Evolutionary conservation across 2,888 invertebrate species (phyloP).

Genomic region (Leucoma salicis): DNA sequence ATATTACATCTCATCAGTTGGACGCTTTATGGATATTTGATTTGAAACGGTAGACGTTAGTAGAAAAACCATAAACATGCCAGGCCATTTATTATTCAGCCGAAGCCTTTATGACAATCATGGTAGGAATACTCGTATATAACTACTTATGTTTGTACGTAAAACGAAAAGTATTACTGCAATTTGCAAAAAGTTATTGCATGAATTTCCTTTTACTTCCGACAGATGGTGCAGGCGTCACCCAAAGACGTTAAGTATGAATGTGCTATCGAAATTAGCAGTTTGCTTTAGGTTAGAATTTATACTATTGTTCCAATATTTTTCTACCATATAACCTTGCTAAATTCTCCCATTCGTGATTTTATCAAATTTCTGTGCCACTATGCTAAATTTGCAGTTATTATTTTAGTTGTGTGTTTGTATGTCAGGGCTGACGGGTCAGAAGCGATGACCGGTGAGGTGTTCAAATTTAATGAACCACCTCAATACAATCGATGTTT

Average conservation of each 20-base stretch:
- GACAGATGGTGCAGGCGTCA: too few species aligned
- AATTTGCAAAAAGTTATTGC: background rate
- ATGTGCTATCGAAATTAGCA: too few species aligned
- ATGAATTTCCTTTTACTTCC: too few species aligned
- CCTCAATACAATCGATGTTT: slow-evolving; percentile 59
- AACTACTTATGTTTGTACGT: background rate
- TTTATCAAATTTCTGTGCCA: background rate
- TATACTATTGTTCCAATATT: too few species aligned
- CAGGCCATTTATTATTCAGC: slow-evolving; percentile 19
- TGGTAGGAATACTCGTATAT: background rate
- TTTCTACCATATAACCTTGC: too few species aligned
- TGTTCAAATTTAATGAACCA: slow-evolving; percentile 46
- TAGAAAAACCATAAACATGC: slow-evolving; percentile 30
- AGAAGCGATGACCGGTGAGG: slow-evolving; percentile 38
- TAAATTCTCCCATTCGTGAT: too few species aligned
- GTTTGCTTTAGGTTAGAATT: too few species aligned
- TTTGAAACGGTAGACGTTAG: slow-evolving; percentile 20
- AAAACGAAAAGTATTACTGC: background rate
- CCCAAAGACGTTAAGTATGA: too few species aligned
- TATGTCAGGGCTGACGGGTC: slow-evolving; percentile 39
- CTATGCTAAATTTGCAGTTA: background rate
- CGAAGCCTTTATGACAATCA: slow-evolving; percentile 8
- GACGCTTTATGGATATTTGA: slow-evolving; percentile 43
- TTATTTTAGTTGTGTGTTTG: slow-evolving; percentile 13
- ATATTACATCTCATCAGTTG: slow-evolving; percentile 50